Percentiles rank a stretch among this genome's conserved stretches.
Conservation (phyloP, 1,140 invertebrate species). For the Sitobion miscanthi region DNA sequence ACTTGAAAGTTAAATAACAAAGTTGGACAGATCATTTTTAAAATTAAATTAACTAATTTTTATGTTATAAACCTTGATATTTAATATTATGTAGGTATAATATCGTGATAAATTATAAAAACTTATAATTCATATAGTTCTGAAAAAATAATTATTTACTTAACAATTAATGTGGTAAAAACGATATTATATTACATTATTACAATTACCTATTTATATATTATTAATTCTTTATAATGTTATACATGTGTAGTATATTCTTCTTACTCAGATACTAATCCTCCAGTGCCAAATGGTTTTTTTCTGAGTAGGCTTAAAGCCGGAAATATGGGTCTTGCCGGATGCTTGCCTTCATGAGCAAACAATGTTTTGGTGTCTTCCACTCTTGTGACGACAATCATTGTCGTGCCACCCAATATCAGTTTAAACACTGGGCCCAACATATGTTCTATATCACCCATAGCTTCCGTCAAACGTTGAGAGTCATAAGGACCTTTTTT, state of each 20-base stretch:
- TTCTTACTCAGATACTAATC: constrained; percentile 62
- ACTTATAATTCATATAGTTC: not conserved
- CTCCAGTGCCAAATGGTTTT: constrained; percentile 61
- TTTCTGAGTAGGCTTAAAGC: constrained; percentile 61
- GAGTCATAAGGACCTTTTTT: constrained; percentile 61
- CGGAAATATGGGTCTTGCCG: constrained; percentile 62
- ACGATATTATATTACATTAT: too few species aligned
- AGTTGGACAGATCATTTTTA: not conserved
- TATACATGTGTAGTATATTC: not conserved
- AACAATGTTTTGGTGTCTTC: constrained; percentile 62
- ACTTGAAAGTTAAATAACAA: too few species aligned
- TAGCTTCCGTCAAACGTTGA: constrained; percentile 62
- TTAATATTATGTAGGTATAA: not conserved
- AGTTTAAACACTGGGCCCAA: constrained; percentile 63
- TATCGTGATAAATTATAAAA: too few species aligned
- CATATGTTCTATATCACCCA: constrained; percentile 60
- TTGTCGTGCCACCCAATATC: constrained; percentile 60
- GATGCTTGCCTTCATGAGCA: constrained; percentile 62
- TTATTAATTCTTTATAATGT: not conserved
- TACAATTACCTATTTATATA: too few species aligned
- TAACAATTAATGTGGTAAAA: not conserved
- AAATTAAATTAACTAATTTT: not conserved
- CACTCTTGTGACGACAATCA: constrained; percentile 62
- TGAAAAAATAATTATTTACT: not conserved
- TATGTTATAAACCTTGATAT: not conserved